Base-by-base conservation (phyloP, 2,888 invertebrate genomes). In the Platycnemis pennipes region DNA sequence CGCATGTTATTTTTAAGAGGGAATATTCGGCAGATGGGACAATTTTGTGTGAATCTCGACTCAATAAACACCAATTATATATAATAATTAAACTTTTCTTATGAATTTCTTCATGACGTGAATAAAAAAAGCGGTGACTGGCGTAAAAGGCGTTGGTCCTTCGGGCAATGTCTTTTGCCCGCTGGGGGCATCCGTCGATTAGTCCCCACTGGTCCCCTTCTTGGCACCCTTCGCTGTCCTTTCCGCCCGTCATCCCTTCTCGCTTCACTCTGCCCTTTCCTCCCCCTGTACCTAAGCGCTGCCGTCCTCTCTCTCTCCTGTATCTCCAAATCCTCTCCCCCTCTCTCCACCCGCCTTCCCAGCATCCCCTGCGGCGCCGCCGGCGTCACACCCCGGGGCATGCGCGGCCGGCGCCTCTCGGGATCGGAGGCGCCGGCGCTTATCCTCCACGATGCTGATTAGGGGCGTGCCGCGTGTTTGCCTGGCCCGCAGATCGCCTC, bases 321-420 rank as follows among this genome's bases (percentile, higher is more conserved):
- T 56, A n/a, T 42, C 37, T 56, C 42, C 44, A n/a, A n/a, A n/a
- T n/a, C n/a, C n/a, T n/a, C n/a, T n/a, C 91, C 37, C 69, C n/a
- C 46, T n/a, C n/a, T 0, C n/a, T n/a, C 87, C 87, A 22, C n/a
- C 87, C 44, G 37, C 8, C 22, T 26, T 2, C 91, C 63, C 91
- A 44, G 63, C 91, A 63, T 63, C 91, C 91, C 69, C 44, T 63
- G 91, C 91, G 91, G 63, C 4, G 56, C 56, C 31, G 63, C 37
- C 77, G 19, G 89, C 89, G 89, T 89, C 89, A 89, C 89, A 89
- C 89, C 37, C 37, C 0, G n/a, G 91, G 91, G 91, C 44, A 69
- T 22, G 44, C 44, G 44, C 91, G 63, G 44, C 7, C 8, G 44
- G n/a, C 63, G 56, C 42, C 44, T 44, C 26, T 44, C 13, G 45